Evolutionary conservation across 1,140 invertebrate species (phyloP), one percentile per base, ranked within the genome.

Genomic region (Bombus fervidus): DNA sequence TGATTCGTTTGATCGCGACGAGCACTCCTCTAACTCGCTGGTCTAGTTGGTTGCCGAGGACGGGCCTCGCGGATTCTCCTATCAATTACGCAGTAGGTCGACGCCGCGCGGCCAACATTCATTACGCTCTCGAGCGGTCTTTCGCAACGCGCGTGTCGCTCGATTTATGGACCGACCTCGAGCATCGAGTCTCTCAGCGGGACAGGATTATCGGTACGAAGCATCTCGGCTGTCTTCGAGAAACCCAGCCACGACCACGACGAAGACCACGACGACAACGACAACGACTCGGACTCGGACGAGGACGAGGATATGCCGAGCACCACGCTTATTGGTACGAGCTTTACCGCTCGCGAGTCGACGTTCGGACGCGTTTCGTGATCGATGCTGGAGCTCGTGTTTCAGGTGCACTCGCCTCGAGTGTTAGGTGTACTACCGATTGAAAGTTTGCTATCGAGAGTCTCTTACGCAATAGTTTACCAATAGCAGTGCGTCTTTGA

Each of bases 11-110:
- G 18, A 53, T 22, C 5, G 47, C 47, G 18, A 53, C 47, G 5
- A 53, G 18, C 47, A 0, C 47, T 53, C 47, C 47, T 53, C 47
- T 87, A 87, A 89, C 85, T 81, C 82, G 80, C 6, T 47, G 31
- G 76, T 86, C 78, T 72, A 66, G 72, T 66, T 31, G 39, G 34
- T 39, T 53, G 47, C 47, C 47, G 64, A 72, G 66, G 53, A 81
- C 80, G 73, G 22, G 74, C 47, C 34, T 74, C 62, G 71, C 62
- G 88, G 85, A 76, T 89, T 72, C 79, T 89, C 77, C 88, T 87
- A 90, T 90, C 88, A 89, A 90, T 90, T 90, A 90, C 82, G 82
- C 81, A 89, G 88, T 86, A 89, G 87, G 84, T 89, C 88, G 87
- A 64, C 62, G 75, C 37, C 12, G 37, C 37, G 75, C 76, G 79